Conservation (phyloP, 2,113 vertebrate genomes). For the Chamaetylas fuelleborni region DNA sequence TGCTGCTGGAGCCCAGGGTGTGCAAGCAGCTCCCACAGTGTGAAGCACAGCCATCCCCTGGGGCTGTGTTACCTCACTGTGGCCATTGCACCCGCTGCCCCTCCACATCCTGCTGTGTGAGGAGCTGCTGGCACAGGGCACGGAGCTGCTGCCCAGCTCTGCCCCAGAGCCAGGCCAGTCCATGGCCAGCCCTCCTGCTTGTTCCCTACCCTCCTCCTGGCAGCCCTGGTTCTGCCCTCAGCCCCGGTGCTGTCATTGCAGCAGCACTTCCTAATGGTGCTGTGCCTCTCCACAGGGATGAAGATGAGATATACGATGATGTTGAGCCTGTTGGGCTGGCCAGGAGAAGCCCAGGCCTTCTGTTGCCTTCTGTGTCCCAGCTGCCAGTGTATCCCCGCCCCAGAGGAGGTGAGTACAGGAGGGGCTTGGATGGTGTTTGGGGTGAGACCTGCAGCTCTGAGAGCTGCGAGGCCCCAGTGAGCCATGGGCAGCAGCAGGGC, state of each 20-base stretch:
- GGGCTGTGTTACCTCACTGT: accelerated
- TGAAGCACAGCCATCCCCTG: accelerated
- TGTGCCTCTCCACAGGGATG: neutral
- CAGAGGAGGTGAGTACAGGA: neutral
- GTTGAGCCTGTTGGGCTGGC: neutral
- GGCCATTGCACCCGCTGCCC: accelerated
- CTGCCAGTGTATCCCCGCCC: accelerated
- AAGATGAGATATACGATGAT: conserved; percentile 6
- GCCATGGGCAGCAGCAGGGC: neutral
- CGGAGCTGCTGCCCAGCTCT: neutral
- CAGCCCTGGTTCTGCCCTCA: neutral
- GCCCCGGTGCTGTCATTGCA: accelerated
- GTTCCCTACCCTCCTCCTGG: neutral
- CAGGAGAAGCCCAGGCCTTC: neutral
- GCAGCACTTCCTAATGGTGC: neutral
- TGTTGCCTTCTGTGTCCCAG: neutral
- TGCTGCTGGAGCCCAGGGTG: neutral
- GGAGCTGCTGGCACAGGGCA: neutral
- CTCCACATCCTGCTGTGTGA: neutral
- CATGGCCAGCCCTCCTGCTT: neutral
- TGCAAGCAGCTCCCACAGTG: neutral
- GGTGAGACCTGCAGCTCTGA: neutral
- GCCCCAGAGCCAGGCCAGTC: neutral
- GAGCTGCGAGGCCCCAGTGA: accelerated
- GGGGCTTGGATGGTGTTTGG: neutral